Evolutionary conservation across 2,888 invertebrate genomes (phyloP), one percentile per base, ranked within the genome.

Genomic region (Acleris laterana): DNA sequence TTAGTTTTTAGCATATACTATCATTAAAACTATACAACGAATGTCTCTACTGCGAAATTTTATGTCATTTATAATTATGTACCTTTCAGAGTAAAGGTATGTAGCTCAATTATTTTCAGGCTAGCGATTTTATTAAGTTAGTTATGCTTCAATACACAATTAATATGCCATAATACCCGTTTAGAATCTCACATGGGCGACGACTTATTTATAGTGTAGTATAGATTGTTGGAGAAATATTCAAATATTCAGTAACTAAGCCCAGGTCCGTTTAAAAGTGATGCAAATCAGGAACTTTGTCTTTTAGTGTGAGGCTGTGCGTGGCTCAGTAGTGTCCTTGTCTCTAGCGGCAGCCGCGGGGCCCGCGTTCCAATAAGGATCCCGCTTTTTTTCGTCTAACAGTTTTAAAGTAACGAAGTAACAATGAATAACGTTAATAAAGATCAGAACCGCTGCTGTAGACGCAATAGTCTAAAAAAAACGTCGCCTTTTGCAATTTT

Each of bases 401-500:
- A 13, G 13, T 13, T 38, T 38, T 13, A 38, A 38, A 13, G 13
- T 13, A 38, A 38, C 13, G 13, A 38, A 11, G 32, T 32, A 32
- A 32, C 3, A 32, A 38, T 38, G 38, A 38, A 38, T 38, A 13
- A 38, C 13, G 11, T 3, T 13, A 0, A n/a, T n/a, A 38, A 32
- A 32, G 11, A 32, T 3, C 38, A 13, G 38, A 11, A 38, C 3
- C 11, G 38, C 38, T 13, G 13, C 38, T 38, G 38, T 13, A 4
- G 38, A 38, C 80, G 71, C 82, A 82, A 81, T 86, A 78, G 77
- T 76, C 72, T 83, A 81, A 79, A 83, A 82, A 84, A 82, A 81
- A 80, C 83, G 84, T 89, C 90, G 90, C 89, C 89, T 90, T 90
- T 79, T 70, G 82, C 76, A 83, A 82, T 82, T 83, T 87, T 83